Evolutionary conservation across 1,140 invertebrate genomes (phyloP).

Genomic region (Ladona fulva): DNA sequence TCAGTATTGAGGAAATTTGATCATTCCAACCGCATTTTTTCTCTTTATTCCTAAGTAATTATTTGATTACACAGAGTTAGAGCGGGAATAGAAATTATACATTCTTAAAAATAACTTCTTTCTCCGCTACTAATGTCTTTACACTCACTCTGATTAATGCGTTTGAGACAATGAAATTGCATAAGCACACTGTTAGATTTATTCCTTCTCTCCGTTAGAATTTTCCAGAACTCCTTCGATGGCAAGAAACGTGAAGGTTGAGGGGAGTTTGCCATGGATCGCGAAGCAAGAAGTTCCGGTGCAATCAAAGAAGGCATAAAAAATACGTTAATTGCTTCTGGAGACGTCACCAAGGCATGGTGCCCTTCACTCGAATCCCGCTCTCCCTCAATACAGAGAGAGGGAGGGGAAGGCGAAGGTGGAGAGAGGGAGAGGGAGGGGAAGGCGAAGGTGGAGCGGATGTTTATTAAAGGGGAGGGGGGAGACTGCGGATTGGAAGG

Average conservation of each 20-base stretch:
- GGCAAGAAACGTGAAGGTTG: not conserved
- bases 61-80: too few species aligned
- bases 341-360: not conserved
- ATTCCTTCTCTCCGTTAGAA: too few species aligned
- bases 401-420: not conserved
- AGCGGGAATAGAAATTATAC: too few species aligned
- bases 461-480: constrained; percentile 6
- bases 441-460: not conserved
- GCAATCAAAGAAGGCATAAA: constrained; percentile 6
- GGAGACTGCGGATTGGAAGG: not conserved
- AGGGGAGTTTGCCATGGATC: not conserved
- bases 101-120: too few species aligned
- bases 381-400: not conserved
- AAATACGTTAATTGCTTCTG: not conserved
- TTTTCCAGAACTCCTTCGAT: too few species aligned
- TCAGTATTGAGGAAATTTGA: too few species aligned
- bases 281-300: not conserved
- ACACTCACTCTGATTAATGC: too few species aligned
- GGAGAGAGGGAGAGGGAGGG: not conserved
- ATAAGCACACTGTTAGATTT: too few species aligned
- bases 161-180: too few species aligned
- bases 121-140: too few species aligned
- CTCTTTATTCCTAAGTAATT: too few species aligned
- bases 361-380: constrained; percentile 5
- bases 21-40: too few species aligned